A percentile compares a stretch with the other conserved stretches of the same genome.
phyloP scores from a whole-genome alignment of 1,140 invertebrate species.

The Grapholita molesta region DNA sequence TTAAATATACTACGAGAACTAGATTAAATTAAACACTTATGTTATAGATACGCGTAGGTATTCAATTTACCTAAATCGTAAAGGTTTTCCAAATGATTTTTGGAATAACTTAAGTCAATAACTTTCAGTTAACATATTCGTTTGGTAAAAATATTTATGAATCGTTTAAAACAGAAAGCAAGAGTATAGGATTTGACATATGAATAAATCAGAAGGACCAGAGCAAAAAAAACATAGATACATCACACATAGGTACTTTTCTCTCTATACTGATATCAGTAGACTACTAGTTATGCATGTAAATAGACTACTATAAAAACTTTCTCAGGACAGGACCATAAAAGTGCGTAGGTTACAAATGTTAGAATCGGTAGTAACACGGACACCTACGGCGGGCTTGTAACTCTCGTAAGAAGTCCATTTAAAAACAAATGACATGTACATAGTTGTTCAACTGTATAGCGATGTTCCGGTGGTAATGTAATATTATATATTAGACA shows the following conservation, averaged over 20 bases:
- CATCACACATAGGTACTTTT: neutral
- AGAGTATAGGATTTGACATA: no score
- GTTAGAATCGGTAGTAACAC: neutral
- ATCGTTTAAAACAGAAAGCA: no score
- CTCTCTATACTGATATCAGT: neutral
- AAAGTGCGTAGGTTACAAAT: neutral
- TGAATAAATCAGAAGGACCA: no score
- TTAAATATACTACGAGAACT: neutral
- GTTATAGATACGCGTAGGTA: no score
- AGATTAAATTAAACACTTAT: neutral
- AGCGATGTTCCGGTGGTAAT: no score
- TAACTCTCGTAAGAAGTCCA: neutral
- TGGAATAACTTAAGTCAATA: no score
- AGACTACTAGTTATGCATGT: neutral
- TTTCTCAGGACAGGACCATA: neutral
- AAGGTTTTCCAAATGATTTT: no score
- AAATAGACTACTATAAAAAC: conserved; percentile 9
- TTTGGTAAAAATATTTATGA: no score
- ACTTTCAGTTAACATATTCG: no score
- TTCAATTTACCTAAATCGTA: no score
- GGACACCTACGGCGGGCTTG: neutral
- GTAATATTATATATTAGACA: no score
- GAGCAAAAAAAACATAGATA: no score
- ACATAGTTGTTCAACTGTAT: neutral
- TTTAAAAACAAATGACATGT: neutral